phyloP scores from a whole-genome alignment of 1,140 invertebrate species.

The Aphelenchoides fujianensis region DNA sequence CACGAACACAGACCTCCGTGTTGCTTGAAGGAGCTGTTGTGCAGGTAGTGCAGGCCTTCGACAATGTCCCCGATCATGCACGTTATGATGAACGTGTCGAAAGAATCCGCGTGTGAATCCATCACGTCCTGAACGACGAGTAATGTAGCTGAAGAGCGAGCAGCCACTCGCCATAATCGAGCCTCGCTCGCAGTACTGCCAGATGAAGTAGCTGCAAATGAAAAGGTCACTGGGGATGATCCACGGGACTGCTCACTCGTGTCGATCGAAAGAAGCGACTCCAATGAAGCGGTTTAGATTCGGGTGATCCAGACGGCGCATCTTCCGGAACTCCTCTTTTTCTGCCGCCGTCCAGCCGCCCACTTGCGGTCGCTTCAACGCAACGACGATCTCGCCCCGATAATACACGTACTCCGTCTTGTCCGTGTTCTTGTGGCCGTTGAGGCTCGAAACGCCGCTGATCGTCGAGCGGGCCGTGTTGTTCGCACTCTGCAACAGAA shows the following conservation, averaged over 20 bases:
- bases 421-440: background rate
- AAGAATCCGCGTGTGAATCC: background rate
- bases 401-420: conserved; percentile 1
- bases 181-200: background rate
- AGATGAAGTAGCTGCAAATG: no score
- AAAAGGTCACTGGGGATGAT: background rate
- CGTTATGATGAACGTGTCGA: conserved; percentile 67
- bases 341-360: background rate
- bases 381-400: background rate
- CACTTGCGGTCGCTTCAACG: background rate
- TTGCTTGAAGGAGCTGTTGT: conserved; percentile 16
- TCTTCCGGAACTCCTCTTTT: conserved; percentile 9
- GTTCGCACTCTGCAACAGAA: no score
- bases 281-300: conserved; percentile 5
- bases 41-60: conserved; percentile 23
- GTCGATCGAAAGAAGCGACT: no score
- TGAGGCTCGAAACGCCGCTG: no score
- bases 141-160: background rate
- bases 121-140: background rate
- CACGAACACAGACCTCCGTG: conserved; percentile 18
- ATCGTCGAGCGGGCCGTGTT: no score
- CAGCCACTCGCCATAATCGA: background rate
- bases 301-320: background rate
- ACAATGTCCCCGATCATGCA: background rate
- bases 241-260: no score